Evolutionary conservation across 2,888 invertebrate species (phyloP), one percentile per base, ranked within the genome.

Genomic region (Furcula furcula): DNA sequence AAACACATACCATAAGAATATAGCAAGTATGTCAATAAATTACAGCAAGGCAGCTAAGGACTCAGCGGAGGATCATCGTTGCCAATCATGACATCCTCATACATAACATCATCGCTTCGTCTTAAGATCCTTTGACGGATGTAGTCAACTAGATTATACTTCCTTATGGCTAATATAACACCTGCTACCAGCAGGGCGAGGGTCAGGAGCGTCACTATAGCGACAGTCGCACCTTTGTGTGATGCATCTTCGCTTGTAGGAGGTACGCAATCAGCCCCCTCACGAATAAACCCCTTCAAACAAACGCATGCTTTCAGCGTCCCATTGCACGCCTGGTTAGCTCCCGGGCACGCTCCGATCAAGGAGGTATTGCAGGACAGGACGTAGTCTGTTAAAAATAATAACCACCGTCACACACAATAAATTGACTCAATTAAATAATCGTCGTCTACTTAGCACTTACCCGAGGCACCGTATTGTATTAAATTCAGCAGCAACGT

Each of bases 41-140:
- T 30, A 39, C 39, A 16, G 23, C 38, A 51, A 48, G 43, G 54
- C 50, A 52, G 43, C 55, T 80, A 89, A 19, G 85, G 89, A 45
- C 80, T 82, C 29, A 89, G 71, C 0, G 89, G 89, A 0, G 89
- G 89, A 47, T 89, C 89, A 34, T 89, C 89, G 35, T 88, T 86
- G 1, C 89, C 89, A 25, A 89, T 89, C 89, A 89, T 89, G n/a
- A 90, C 89, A 55, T 90, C 89, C 55, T 90, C 89, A 20, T 89
- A 90, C 75, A 85, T 83, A 1, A 85, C 70, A 58, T 88, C 80
- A 46, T 79, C 79, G 45, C 76, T 79, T 47, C 86, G 73, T 42
- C 83, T 71, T 9, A 64, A 51, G 39, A 89, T 79, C 46, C 76
- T 86, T 46, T 86, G 79, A 16, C 75, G 69, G 29, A 78, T 48